Percentiles rank a stretch among this genome's conserved stretches.
These are phyloP conservation scores for Cynopterus brachyotis DNA, from an alignment of 2,113 vertebrate species.

Conservation along the genomic window DNA sequence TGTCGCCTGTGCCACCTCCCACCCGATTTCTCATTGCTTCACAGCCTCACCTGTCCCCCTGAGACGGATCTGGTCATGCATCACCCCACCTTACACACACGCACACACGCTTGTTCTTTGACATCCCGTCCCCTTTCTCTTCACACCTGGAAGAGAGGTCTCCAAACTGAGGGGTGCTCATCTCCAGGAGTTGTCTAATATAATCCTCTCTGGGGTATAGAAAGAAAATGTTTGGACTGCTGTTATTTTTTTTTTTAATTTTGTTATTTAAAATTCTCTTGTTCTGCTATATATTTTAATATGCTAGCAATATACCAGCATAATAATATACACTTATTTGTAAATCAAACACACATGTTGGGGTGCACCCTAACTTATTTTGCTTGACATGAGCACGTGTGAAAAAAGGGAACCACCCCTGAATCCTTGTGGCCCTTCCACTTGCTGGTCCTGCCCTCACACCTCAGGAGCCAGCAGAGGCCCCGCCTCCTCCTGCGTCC, in stretches of 20 bases:
- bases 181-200: not conserved
- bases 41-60: not conserved
- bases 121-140: not conserved
- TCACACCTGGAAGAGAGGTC: not conserved
- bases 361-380: not conserved
- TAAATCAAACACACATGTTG: not conserved
- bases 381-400: not conserved
- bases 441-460: not conserved
- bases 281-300: not conserved
- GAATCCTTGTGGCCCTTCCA: not conserved
- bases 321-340: not conserved
- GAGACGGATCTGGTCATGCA: no score
- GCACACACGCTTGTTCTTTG: no score
- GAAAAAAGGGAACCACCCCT: not conserved
- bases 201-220: not conserved
- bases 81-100: rapidly evolving
- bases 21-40: rapidly evolving
- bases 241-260: not conserved
- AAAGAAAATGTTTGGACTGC: not conserved
- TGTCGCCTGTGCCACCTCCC: not conserved
- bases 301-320: not conserved
- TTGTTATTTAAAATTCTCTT: not conserved
- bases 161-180: rapidly evolving
- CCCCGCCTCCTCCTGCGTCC: rapidly evolving
- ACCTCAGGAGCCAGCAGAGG: not conserved